These are phyloP conservation scores for Echeneis naucrates DNA, from an alignment of 2,797 vertebrate genomes.

Conservation along the genomic window DNA sequence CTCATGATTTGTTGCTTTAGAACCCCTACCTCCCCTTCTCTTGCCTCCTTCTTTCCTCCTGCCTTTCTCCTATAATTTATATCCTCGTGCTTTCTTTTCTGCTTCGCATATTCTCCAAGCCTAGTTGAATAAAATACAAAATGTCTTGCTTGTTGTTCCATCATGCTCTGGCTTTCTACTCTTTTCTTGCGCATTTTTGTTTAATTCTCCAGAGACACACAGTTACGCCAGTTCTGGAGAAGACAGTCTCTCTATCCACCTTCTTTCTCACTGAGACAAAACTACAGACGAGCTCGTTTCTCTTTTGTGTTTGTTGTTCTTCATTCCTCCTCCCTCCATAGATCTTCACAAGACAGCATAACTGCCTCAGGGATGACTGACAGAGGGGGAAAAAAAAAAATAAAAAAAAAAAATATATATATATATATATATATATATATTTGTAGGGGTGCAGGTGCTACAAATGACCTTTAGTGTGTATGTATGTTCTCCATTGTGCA, in stretches of 20 bases:
- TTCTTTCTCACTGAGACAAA: constrained; percentile 34
- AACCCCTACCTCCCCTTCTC: constrained; percentile 9
- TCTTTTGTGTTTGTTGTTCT: constrained; percentile 36
- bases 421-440: constrained; percentile 51
- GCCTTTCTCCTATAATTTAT: constrained; percentile 31
- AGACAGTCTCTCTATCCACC: constrained; percentile 32
- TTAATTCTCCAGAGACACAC: constrained; percentile 36
- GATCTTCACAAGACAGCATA: constrained; percentile 57
- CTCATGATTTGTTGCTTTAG: constrained; percentile 58
- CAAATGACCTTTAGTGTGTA: constrained; percentile 75
- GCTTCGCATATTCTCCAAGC: constrained; percentile 22
- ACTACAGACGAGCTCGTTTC: constrained; percentile 26
- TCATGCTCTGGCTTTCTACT: constrained; percentile 6
- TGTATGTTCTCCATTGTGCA: constrained; percentile 73
- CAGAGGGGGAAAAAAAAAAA: constrained; percentile 33
- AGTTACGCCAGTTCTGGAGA: constrained; percentile 19
- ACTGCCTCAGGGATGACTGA: constrained; percentile 65
- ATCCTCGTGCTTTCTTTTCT: constrained; percentile 22
- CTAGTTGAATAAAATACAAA: constrained; percentile 41
- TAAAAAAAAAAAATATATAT: too few species aligned
- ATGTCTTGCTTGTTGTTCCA: constrained; percentile 36
- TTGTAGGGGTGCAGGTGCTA: constrained; percentile 72
- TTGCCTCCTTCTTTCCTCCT: constrained; percentile 12
- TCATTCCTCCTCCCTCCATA: constrained; percentile 16
- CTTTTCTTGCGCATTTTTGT: constrained; percentile 9